Conservation (phyloP, 2,113 vertebrate genomes). For the Pseudorasbora parva region DNA sequence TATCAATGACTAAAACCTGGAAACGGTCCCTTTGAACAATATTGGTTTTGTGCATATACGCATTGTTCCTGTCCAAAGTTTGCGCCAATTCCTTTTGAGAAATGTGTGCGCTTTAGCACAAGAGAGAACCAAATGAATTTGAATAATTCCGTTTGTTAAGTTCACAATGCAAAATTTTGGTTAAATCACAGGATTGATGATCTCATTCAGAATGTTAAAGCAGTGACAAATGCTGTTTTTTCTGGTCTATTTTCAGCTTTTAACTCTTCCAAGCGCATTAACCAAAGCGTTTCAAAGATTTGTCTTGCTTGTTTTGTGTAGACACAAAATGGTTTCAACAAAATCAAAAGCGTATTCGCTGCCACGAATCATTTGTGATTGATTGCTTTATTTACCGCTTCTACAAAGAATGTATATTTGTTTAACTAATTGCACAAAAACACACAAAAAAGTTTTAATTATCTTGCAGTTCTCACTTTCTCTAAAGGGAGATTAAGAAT, state of each 20-base stretch:
- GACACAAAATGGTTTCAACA: conserved; percentile 67
- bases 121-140: conserved; percentile 69
- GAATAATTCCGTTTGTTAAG: conserved; percentile 68
- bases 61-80: conserved; percentile 62
- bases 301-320: conserved; percentile 68
- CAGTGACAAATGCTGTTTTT: conserved; percentile 67
- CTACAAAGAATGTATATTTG: background rate
- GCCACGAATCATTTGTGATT: conserved; percentile 39
- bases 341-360: conserved; percentile 57
- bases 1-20: conserved; percentile 67
- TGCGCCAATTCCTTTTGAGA: conserved; percentile 64
- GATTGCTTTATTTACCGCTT: background rate
- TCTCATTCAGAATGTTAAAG: conserved; percentile 63
- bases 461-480: too few species aligned
- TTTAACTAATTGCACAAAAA: background rate
- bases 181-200: conserved; percentile 66
- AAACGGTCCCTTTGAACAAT: conserved; percentile 69
- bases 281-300: conserved; percentile 67
- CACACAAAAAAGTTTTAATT: too few species aligned
- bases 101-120: conserved; percentile 63
- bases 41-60: conserved; percentile 72
- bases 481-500: too few species aligned
- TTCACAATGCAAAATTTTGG: conserved; percentile 63
- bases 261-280: conserved; percentile 63
- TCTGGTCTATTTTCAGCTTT: conserved; percentile 65